phyloP scores from a whole-genome alignment of 1,140 invertebrate genomes.

The Anastrepha ludens region DNA sequence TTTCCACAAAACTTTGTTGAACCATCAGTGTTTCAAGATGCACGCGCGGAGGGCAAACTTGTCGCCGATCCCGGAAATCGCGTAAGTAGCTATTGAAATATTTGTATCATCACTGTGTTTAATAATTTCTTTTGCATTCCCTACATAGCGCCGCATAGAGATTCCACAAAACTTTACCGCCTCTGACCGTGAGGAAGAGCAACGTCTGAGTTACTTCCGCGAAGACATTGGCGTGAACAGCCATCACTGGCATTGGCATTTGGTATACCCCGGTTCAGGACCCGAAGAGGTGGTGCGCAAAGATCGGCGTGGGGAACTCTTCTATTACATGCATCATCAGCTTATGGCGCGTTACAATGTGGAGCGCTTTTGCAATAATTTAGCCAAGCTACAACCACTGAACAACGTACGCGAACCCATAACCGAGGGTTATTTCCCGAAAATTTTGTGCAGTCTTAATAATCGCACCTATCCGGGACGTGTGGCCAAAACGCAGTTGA shows the following conservation, averaged over 20 bases:
- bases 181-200: conserved; percentile 80
- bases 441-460: conserved; percentile 77
- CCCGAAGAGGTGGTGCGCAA: conserved; percentile 76
- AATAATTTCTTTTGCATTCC: neutral
- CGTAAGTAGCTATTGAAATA: conserved; percentile 48
- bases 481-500: conserved; percentile 74
- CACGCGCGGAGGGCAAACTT: conserved; percentile 75
- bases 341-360: conserved; percentile 78
- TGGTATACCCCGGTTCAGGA: conserved; percentile 79
- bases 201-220: conserved; percentile 81
- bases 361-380: conserved; percentile 77
- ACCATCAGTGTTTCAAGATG: conserved; percentile 75
- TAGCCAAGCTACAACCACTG: conserved; percentile 76
- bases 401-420: conserved; percentile 76
- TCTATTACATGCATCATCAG: conserved; percentile 85
- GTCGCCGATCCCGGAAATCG: conserved; percentile 63
- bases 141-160: conserved; percentile 72
- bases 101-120: neutral
- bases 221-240: conserved; percentile 78
- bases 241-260: conserved; percentile 86
- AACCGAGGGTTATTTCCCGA: conserved; percentile 78
- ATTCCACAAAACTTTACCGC: conserved; percentile 82
- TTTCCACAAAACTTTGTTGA: conserved; percentile 78
- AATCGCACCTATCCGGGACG: conserved; percentile 78
- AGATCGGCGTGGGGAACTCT: conserved; percentile 83